These are phyloP conservation scores for Hermatobates lingyangjiaoensis DNA, from an alignment of 1,140 invertebrate species.

Conservation along the genomic window DNA sequence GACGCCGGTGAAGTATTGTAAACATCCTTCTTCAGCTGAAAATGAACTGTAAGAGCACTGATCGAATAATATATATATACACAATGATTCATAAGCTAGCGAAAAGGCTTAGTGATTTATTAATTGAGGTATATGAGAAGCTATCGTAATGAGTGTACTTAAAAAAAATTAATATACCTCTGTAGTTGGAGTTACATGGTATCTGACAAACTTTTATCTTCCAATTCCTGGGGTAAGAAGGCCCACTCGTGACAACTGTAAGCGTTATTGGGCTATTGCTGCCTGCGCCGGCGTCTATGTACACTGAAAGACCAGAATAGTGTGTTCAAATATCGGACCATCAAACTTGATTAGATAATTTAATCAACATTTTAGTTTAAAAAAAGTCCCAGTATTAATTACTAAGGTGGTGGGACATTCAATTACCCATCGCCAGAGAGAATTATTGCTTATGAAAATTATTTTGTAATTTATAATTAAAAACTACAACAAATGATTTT, in stretches of 20 bases:
- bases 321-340: no score
- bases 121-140: no score
- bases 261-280: slow-evolving; percentile 52
- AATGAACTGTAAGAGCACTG: neutral
- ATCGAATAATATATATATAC: neutral
- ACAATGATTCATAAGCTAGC: neutral
- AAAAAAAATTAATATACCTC: no score
- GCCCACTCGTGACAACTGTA: slow-evolving; percentile 57
- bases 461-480: no score
- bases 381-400: no score
- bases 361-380: no score
- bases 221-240: slow-evolving; percentile 51
- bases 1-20: slow-evolving; percentile 64
- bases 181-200: slow-evolving; percentile 47
- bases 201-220: slow-evolving; percentile 63
- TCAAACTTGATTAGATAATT: no score
- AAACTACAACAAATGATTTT: no score
- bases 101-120: neutral
- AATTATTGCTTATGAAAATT: no score
- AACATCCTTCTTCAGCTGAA: slow-evolving; percentile 58
- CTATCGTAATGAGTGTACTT: no score
- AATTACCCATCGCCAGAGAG: no score
- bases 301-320: slow-evolving; percentile 37
- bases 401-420: no score
- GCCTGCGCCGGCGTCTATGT: slow-evolving; percentile 56